A percentile compares a stretch with the other conserved stretches of the same genome.
These are phyloP conservation scores for Thaleichthys pacificus DNA, from an alignment of 2,797 vertebrate species.

Conservation along the genomic window DNA sequence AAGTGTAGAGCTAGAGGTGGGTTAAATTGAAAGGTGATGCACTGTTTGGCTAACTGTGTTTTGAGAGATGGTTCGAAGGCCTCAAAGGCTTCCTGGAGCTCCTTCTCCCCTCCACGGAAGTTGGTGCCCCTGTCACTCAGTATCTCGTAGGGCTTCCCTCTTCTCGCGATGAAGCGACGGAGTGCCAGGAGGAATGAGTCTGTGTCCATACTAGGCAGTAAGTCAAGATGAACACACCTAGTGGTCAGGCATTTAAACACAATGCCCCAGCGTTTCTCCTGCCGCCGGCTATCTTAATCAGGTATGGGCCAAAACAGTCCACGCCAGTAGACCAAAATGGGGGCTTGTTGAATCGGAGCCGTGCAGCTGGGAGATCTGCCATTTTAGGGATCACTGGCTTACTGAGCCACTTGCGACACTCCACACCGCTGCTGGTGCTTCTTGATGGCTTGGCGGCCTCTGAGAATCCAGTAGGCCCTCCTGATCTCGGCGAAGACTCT, in stretches of 20 bases:
- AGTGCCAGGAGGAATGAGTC: slow-evolving; percentile 1
- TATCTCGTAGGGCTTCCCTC: background rate
- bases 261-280: slow-evolving; percentile 4
- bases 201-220: background rate
- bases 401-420: background rate
- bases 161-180: background rate
- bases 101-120: background rate
- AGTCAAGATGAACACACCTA: background rate
- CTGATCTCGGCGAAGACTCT: slow-evolving; percentile 4
- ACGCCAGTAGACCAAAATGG: slow-evolving; percentile 22
- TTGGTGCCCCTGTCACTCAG: background rate
- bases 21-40: slow-evolving; percentile 8
- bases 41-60: background rate
- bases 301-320: slow-evolving; percentile 21
- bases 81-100: slow-evolving; percentile 1
- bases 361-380: slow-evolving; percentile 10
- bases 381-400: background rate
- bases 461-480: slow-evolving; percentile 10
- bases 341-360: background rate
- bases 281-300: background rate
- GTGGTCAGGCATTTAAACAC: slow-evolving; percentile 11
- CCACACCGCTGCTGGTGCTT: background rate
- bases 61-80: background rate
- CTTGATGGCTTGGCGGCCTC: background rate
- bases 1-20: slow-evolving; percentile 9